Evolutionary conservation across 2,797 vertebrate genomes (phyloP), one percentile per base, ranked within the genome.

Genomic region (Bradypodion ventrale): DNA sequence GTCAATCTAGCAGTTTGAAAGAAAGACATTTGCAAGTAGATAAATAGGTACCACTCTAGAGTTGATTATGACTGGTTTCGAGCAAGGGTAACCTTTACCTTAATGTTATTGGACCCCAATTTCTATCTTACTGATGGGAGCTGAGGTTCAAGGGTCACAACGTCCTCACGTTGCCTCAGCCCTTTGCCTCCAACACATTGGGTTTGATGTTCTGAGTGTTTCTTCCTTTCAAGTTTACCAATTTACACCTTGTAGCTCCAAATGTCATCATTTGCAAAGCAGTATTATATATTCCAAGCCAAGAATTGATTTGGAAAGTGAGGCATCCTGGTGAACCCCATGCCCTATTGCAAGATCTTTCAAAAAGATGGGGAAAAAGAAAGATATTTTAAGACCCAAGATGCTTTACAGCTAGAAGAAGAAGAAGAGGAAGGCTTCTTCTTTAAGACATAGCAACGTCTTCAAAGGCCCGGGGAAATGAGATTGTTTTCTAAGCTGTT

Each of bases 401-500:
- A 16, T 13, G 56, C 35, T 68, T 76, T 40, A 32, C 42, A 44
- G 42, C 46, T 8, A 23, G n/a, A 32, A 23, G n/a, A 4, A 32
- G 52, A 12, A 21, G 29, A 46, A 25, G 29, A 35, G 40, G 25
- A 15, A 42, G 42, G 82, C 21, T 68, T 32, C 16, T 68, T n/a
- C 42, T 78, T 72, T 49, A 44, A 66, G 37, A 3, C 42, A 15
- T 44, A 63, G 76, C 29, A 29, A 73, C 77, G 60, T 44, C 66
- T 78, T 40, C 66, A n/a, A 12, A 78, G 15, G 10, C 52, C 63
- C 68, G 52, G 62, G 16, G 52, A 59, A 35, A 59, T n/a, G 49
- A 72, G 75, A 72, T 78, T 78, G 75, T 70, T 70, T 78, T 35
- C 40, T 46, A 32, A 70, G 74, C 75, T 70, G 37, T 37, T 52